Percentiles rank a stretch among this genome's conserved stretches.
Conservation (phyloP, 2,797 vertebrate species). For the Lepilemur ruficaudatus region DNA sequence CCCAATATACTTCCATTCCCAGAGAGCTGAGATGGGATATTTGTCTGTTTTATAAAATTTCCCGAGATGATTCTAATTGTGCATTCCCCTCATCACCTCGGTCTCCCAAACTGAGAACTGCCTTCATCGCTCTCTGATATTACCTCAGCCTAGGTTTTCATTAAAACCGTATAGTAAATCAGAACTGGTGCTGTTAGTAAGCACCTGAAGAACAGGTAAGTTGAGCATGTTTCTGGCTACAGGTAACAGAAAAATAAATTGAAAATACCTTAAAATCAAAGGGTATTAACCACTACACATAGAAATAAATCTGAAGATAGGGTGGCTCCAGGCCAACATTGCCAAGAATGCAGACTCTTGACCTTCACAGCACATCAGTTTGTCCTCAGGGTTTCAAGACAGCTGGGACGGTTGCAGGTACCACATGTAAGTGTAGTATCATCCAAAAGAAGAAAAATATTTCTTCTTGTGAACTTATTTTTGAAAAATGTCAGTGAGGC, state of each 20-base stretch:
- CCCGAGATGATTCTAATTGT: not conserved
- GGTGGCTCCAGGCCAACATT: not conserved
- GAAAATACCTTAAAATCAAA: not conserved
- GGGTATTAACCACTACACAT: not conserved
- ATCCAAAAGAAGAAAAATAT: not conserved
- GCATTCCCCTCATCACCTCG: accelerated
- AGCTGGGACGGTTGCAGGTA: not conserved
- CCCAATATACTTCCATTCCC: not conserved
- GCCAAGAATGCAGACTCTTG: not conserved
- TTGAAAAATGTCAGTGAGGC: not conserved
- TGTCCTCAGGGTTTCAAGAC: not conserved
- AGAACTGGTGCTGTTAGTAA: not conserved
- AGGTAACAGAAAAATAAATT: not conserved
- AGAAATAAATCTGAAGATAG: not conserved
- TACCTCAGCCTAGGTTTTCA: not conserved
- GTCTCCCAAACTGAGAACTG: not conserved
- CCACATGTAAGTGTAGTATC: not conserved
- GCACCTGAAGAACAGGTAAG: not conserved
- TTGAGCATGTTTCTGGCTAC: not conserved
- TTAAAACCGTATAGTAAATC: not conserved
- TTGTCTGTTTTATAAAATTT: not conserved
- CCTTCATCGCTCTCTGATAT: not conserved
- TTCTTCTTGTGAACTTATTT: not conserved
- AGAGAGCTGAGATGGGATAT: not conserved
- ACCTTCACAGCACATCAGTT: not conserved